Conservation (phyloP, 2,797 vertebrate species). For the Lepus townsendii region DNA sequence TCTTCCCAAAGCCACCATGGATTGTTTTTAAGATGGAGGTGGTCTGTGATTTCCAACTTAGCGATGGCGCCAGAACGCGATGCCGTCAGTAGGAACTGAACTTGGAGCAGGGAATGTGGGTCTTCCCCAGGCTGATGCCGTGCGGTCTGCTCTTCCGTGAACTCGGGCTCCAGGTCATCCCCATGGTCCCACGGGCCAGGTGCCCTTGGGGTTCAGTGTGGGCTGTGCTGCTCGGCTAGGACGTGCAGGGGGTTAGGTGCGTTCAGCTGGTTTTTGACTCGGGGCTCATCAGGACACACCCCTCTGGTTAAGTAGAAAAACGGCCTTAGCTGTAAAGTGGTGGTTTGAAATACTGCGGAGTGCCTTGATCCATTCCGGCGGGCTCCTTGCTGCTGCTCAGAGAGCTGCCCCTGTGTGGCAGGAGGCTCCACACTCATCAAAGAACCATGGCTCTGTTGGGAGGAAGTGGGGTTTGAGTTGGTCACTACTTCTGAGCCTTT, state of each 20-base stretch:
- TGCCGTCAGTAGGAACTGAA: background rate
- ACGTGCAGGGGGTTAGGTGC: background rate
- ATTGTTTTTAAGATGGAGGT: background rate
- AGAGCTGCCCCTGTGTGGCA: no score
- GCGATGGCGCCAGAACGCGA: background rate
- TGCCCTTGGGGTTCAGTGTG: accelerated
- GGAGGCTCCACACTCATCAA: background rate
- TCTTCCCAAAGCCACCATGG: background rate
- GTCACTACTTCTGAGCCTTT: background rate
- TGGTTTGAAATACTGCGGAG: background rate
- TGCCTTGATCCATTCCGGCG: background rate
- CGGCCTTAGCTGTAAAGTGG: background rate
- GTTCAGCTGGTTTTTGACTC: background rate
- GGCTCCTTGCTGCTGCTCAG: background rate
- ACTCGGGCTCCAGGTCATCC: no score
- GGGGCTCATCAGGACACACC: no score
- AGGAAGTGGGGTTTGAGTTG: background rate
- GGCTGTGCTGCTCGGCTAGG: background rate
- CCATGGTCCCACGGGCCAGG: background rate
- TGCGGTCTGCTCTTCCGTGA: no score
- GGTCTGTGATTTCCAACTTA: background rate
- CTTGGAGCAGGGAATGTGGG: no score
- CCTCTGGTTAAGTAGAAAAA: background rate
- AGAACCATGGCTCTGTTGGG: background rate
- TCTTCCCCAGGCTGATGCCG: background rate